phyloP scores from a whole-genome alignment of 2,888 invertebrate species.

The Drosophila mimetica region DNA sequence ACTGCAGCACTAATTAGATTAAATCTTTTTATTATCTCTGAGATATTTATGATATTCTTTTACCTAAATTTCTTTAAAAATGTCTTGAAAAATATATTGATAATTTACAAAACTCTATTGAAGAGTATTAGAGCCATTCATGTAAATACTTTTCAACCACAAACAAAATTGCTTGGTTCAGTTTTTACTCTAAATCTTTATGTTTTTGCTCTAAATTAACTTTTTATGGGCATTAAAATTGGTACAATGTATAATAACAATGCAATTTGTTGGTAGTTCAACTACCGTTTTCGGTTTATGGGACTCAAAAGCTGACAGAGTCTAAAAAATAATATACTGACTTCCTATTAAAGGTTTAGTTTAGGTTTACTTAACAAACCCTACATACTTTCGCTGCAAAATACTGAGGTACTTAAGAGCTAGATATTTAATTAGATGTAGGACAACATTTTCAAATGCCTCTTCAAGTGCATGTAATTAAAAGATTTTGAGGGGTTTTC shows the following conservation, averaged over 20 bases:
- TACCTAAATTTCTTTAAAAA: no score
- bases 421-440: slow-evolving; percentile 6
- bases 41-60: neutral
- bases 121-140: neutral
- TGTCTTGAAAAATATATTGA: neutral
- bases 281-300: neutral
- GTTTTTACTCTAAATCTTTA: neutral
- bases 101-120: neutral
- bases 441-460: slow-evolving; percentile 4
- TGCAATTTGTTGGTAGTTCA: neutral
- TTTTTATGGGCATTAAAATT: neutral
- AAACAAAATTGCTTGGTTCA: neutral
- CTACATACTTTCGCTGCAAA: neutral
- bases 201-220: neutral
- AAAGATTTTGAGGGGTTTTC: slow-evolving; percentile 7
- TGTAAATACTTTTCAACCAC: neutral
- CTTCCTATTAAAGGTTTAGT: no score
- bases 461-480: slow-evolving; percentile 14
- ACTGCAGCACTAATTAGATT: neutral
- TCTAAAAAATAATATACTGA: neutral
- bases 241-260: neutral
- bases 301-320: neutral
- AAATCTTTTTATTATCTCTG: neutral
- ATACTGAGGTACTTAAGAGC: neutral
- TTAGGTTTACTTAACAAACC: neutral